Evolutionary conservation across 2,888 invertebrate species (phyloP), one percentile per base, ranked within the genome.

Genomic region (Drosophila paramelanica): DNA sequence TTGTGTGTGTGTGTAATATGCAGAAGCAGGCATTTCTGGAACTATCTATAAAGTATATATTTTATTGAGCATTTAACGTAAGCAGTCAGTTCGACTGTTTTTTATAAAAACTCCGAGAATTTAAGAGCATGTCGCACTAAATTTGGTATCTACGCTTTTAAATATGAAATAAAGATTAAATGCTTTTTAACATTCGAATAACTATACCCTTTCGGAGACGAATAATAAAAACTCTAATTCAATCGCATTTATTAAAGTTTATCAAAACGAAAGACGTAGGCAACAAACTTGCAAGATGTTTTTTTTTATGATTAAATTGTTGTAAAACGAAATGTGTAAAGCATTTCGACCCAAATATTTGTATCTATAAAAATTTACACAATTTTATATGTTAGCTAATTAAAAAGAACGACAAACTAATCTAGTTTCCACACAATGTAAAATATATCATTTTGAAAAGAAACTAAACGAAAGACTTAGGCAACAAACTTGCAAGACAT

Each of bases 401-500:
- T 23, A 23, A 23, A 23, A 23, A 3, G 4, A 23, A 20, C 3
- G 20, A 20, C 2, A 20, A 3, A 23, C 23, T 23, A 23, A 23
- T 23, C 23, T 23, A 23, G 4, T 23, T 23, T 23, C 4, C 23
- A 23, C 23, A 23, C 23, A 23, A 23, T 23, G 4, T 23, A 23
- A 23, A 23, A 31, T 8, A 31, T 31, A 8, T 0, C 11, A 1
- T 7, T 1, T 47, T 20, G 20, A 11, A 20, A 20, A 3, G 2
- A 10, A n/a, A 3, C 14, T 14, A 23, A 56, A 57, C 68, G 75
- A 79, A 85, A 60, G 77, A 85, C 76, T 75, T 74, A 61, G 79
- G 57, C 79, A 81, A 79, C 86, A 68, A 82, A 88, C 88, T 81
- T 62, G 65, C 39, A 43, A 45, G 65, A 42, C 45, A 77, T 67